Evolutionary conservation across 2,888 invertebrate species (phyloP), one percentile per base, ranked within the genome.

Genomic region (Clusia tigrina): DNA sequence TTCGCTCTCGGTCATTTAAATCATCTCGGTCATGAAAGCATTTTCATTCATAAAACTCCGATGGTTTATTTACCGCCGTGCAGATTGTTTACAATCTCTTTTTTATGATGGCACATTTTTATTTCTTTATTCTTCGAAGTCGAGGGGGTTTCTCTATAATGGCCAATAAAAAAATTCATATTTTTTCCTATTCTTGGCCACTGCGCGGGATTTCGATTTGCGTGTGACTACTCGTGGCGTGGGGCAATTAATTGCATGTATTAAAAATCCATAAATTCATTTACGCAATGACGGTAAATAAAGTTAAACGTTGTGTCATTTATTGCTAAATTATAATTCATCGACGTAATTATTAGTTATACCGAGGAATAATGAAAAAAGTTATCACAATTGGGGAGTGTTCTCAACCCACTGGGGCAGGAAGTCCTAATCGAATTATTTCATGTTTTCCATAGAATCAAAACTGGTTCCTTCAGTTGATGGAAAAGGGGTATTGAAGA

Each of bases 191-290:
- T n/a, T n/a, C n/a, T n/a, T n/a, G n/a, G 6, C 42, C 42, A n/a
- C 42, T 3, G n/a, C n/a, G 42, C 42, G 42, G n/a, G 3, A 42
- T 6, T 42, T 42, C 42, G 12, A 42, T 42, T 42, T 42, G 42
- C 42, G 42, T 42, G 42, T 42, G n/a, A n/a, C 32, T 12, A 32
- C 32, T 9, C 6, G 32, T 12, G 10, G 10, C 42, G 32, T 32
- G 6, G 32, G 12, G 10, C 42, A 42, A 3, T n/a, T 17, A 42
- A n/a, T 3, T 6, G 3, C n/a, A 42, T 17, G n/a, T 42, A 42
- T 42, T 42, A 42, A 42, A 42, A 42, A 42, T 42, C 42, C 42
- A 42, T 42, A 42, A 42, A 42, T 42, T n/a, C 42, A 32, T 32
- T 32, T 9, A 32, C 12, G 32, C 5, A 32, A 32, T 32, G 32